phyloP scores from a whole-genome alignment of 2,797 vertebrate species.

The Esox lucius region DNA sequence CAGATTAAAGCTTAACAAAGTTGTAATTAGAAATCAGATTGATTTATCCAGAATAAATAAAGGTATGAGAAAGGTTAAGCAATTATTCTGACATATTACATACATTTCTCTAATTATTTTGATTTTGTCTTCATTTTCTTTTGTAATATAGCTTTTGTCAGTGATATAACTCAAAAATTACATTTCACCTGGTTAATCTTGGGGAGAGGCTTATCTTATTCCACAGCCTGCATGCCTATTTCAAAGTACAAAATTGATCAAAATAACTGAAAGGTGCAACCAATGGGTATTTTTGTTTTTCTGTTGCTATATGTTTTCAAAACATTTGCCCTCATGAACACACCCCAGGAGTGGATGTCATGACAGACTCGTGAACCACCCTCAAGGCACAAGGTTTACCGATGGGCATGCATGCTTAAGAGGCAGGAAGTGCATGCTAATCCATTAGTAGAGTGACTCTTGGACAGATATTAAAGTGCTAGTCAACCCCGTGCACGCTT shows the following conservation, averaged over 20 bases:
- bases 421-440: slow-evolving; percentile 46
- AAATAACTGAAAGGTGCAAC: neutral
- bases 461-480: neutral
- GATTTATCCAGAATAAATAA: neutral
- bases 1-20: neutral
- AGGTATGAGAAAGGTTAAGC: neutral
- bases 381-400: neutral
- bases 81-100: neutral
- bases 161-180: neutral
- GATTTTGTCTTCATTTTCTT: neutral
- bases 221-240: neutral
- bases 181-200: neutral
- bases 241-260: neutral
- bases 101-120: neutral
- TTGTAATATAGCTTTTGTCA: neutral
- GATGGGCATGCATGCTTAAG: neutral
- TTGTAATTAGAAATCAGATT: neutral
- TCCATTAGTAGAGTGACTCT: neutral
- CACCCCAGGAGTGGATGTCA: neutral
- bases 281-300: neutral
- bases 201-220: neutral
- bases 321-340: neutral
- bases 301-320: neutral
- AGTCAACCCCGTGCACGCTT: slow-evolving; percentile 12
- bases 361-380: neutral